These are phyloP conservation scores for Glossophaga mutica DNA, from an alignment of 2,797 vertebrate species.

Conservation along the genomic window DNA sequence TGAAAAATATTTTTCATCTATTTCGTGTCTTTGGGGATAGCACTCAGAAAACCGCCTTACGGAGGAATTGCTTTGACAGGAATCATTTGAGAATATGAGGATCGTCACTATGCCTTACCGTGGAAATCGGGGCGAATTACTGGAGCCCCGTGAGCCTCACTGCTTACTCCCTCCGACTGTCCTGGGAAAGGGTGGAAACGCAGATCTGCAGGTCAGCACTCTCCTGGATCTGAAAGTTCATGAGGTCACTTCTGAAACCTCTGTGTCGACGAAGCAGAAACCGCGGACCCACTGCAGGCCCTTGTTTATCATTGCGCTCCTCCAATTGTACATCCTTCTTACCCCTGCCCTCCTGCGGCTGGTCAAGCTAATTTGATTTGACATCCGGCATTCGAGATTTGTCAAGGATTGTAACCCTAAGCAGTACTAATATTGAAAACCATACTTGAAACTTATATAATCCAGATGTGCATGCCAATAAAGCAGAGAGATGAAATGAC, in stretches of 20 bases:
- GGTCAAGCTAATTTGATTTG: slow-evolving; percentile 79
- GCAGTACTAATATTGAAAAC: slow-evolving; percentile 77
- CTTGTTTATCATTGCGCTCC: slow-evolving; percentile 65
- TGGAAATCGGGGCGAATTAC: background rate
- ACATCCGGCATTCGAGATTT: slow-evolving; percentile 79
- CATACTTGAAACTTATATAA: slow-evolving; percentile 78
- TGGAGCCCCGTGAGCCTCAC: background rate
- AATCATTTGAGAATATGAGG: background rate
- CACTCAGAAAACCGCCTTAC: background rate
- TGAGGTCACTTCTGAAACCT: slow-evolving; percentile 1
- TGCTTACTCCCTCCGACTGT: background rate
- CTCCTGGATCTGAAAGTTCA: background rate
- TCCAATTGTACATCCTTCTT: background rate
- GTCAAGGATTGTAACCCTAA: slow-evolving; percentile 81
- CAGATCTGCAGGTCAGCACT: background rate
- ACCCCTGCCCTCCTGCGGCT: slow-evolving; percentile 39
- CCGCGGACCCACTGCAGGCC: background rate
- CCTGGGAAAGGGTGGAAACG: background rate
- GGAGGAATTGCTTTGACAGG: background rate
- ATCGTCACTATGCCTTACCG: accelerated
- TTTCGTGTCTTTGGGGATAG: background rate
- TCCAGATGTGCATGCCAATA: slow-evolving; percentile 82
- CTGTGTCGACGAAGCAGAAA: background rate
- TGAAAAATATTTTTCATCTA: background rate
- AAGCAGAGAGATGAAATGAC: slow-evolving; percentile 69